phyloP scores from a whole-genome alignment of 2,113 vertebrate species.

The Cariama cristata region DNA sequence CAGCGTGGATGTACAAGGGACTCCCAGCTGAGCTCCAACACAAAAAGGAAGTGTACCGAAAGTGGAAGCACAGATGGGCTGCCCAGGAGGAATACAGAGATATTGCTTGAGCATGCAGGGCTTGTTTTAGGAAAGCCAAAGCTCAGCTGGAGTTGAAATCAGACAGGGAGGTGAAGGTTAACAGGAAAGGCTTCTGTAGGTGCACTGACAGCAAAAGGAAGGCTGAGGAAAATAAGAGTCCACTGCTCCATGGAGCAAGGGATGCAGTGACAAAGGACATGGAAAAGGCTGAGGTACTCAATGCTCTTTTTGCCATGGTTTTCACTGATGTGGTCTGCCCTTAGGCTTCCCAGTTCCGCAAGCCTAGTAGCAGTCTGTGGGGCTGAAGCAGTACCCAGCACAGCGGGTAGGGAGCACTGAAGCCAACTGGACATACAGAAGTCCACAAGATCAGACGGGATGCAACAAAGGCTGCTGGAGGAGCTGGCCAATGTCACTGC shows the following conservation, averaged over 20 bases:
- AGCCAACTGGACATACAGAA: not conserved
- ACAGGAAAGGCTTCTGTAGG: not conserved
- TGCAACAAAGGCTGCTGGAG: not conserved
- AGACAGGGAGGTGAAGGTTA: not conserved
- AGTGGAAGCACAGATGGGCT: not conserved
- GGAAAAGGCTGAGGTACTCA: not conserved
- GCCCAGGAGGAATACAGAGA: not conserved
- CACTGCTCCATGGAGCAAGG: not conserved
- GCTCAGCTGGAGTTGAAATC: not conserved
- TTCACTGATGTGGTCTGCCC: not conserved
- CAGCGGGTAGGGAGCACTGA: not conserved
- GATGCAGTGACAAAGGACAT: not conserved
- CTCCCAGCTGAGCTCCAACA: not conserved
- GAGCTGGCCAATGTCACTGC: not conserved
- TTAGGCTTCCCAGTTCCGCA: not conserved
- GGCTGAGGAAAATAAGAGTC: not conserved
- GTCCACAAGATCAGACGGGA: not conserved
- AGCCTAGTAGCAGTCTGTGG: not conserved
- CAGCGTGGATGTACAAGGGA: not conserved
- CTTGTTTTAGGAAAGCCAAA: not conserved
- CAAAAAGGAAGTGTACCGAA: not conserved
- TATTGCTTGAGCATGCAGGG: not conserved
- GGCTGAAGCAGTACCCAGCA: not conserved
- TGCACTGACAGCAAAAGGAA: not conserved
- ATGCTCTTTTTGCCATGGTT: not conserved